phyloP scores from a whole-genome alignment of 2,888 invertebrate species.

The Drosophila planitibia region DNA sequence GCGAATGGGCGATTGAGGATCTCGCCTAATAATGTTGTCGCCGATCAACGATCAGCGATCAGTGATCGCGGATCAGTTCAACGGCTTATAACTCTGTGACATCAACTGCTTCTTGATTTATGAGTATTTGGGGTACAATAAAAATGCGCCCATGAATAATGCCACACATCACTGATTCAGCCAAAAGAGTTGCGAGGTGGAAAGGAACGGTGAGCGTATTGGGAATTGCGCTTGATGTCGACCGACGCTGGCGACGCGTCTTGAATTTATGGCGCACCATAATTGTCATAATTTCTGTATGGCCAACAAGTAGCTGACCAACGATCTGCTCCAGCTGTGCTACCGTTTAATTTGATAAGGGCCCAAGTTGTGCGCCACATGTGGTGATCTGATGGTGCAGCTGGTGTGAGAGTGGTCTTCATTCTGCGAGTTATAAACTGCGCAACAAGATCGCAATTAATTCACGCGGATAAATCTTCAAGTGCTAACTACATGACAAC shows the following conservation, averaged over 20 bases:
- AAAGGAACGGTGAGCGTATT: constrained; percentile 13
- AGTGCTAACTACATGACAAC: constrained; percentile 86
- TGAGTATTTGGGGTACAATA: constrained; percentile 61
- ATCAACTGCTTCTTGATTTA: constrained; percentile 68
- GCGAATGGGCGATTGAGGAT: constrained; percentile 62
- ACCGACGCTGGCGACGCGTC: constrained; percentile 58
- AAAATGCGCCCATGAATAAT: constrained; percentile 73
- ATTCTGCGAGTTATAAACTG: constrained; percentile 44
- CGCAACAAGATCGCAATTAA: constrained; percentile 85
- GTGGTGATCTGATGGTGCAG: constrained; percentile 49
- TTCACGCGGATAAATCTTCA: constrained; percentile 85
- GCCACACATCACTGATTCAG: constrained; percentile 40
- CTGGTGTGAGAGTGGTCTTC: constrained; percentile 42
- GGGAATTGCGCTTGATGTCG: constrained; percentile 65
- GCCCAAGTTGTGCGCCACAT: constrained; percentile 64
- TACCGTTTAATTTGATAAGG: constrained; percentile 81
- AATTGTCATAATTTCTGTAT: constrained; percentile 83
- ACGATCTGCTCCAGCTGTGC: constrained; percentile 73
- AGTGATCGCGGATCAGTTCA: constrained; percentile 67
- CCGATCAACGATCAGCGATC: constrained; percentile 42
- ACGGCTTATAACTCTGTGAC: constrained; percentile 76
- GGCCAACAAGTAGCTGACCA: constrained; percentile 67
- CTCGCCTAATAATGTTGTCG: constrained; percentile 77
- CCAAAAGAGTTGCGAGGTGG: constrained; percentile 17
- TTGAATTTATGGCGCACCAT: constrained; percentile 79